Percentiles rank a stretch among this genome's conserved stretches.
Evolutionary conservation across 2,113 vertebrate species (phyloP).

Genomic region (Hassar affinis): DNA sequence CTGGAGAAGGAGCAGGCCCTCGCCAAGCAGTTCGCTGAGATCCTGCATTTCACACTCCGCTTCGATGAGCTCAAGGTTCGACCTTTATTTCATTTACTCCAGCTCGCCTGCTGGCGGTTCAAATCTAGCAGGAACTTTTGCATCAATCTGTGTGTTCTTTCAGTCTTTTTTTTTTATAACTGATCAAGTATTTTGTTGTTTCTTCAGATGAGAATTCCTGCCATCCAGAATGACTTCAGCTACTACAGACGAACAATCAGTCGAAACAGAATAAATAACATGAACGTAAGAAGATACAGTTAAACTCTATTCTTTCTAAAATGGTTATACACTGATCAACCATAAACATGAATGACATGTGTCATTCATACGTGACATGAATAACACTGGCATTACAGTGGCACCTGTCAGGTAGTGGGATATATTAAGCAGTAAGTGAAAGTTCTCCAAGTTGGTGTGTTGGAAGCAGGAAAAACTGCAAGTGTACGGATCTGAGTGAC

Average conservation of each 20-base stretch:
- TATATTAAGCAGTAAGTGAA: no score
- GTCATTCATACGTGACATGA: no score
- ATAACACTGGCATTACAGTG: no score
- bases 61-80: slow-evolving; percentile 96
- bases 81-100: not conserved
- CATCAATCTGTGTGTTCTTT: not conserved
- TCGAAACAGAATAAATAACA: slow-evolving; percentile 95
- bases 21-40: slow-evolving; percentile 97
- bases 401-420: no score
- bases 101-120: not conserved
- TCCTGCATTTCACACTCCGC: slow-evolving; percentile 96
- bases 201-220: slow-evolving; percentile 93
- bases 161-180: not conserved
- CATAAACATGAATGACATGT: no score
- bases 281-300: slow-evolving; percentile 82
- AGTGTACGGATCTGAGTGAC: no score
- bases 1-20: slow-evolving; percentile 95
- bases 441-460: no score
- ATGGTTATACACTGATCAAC: not conserved
- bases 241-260: slow-evolving; percentile 95
- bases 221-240: slow-evolving; percentile 98
- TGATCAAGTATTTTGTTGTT: slow-evolving; percentile 8
- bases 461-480: no score
- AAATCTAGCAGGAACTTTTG: not conserved
- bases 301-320: not conserved